Evolutionary conservation across 1,140 invertebrate genomes (phyloP), one percentile per base, ranked within the genome.

Genomic region (Contarinia nasturtii): DNA sequence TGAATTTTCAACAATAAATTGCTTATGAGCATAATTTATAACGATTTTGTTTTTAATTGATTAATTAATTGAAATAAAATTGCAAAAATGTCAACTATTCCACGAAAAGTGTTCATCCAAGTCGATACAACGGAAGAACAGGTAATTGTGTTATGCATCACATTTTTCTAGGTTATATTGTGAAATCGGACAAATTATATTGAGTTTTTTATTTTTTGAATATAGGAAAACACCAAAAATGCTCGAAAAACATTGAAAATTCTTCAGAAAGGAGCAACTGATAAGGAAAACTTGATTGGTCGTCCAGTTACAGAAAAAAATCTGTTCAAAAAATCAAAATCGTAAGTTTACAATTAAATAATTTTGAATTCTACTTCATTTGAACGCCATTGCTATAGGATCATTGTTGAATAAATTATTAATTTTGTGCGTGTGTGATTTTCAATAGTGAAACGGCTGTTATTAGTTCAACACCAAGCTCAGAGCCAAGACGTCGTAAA

Each of bases 261-360:
- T 49, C 54, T 77, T 46, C 73, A 76, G 57, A 69, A 68, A 42
- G 55, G 68, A 53, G 70, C 71, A 44, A 69, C 55, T 34, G 68
- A 76, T 53, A 77, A 77, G 57, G 74, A 77, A 58, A 76, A 76
- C 51, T 55, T 76, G 19, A 70, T 72, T 48, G 72, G 69, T 36
- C 54, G 63, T 21, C 56, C 54, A 44, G 48, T 53, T 44, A 57
- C 57, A 52, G 60, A 60, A 50, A 50, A 63, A 43, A 60, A 57
- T 52, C 58, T 59, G 36, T 51, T 61, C 20, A 47, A 19, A n/a
- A 47, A 47, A 47, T 22, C 45, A 18, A 63, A 63, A 49, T 49
- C 48, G 47, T 47, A 46, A 50, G 48, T 49, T 34, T 46, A n/a
- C 20, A 17, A 34, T 11, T 14, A 42, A 40, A n/a, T 40, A 7